phyloP scores from a whole-genome alignment of 2,888 invertebrate species.

The Sabatieria punctata region DNA sequence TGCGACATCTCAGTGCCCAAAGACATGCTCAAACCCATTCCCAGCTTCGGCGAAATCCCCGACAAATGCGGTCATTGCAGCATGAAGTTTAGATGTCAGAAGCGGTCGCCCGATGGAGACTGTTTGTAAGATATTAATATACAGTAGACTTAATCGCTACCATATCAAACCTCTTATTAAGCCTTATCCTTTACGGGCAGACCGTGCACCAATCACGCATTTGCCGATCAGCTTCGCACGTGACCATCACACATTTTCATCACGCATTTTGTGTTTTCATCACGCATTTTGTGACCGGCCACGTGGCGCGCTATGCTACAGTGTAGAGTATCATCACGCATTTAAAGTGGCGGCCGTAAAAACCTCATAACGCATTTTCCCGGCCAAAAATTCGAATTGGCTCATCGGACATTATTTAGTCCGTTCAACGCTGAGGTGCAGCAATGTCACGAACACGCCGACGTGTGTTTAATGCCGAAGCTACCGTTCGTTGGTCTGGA shows the following conservation, averaged over 20 bases:
- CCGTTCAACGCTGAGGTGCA: constrained; percentile 1
- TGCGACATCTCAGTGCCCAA: not conserved
- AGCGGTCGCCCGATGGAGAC: not conserved
- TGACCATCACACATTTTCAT: too few relatives aligned
- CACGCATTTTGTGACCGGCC: too few relatives aligned
- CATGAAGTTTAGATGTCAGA: constrained; percentile 7
- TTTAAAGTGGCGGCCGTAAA: too few relatives aligned
- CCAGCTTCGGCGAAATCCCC: constrained; percentile 1
- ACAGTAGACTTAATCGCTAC: not conserved
- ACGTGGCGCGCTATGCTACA: too few relatives aligned
- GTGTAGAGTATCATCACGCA: too few relatives aligned
- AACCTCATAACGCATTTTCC: not conserved
- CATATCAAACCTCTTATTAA: not conserved
- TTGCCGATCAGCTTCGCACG: too few relatives aligned
- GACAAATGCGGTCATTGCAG: constrained; percentile 8
- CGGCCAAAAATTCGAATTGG: too few relatives aligned
- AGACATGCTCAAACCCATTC: not conserved
- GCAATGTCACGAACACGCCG: constrained; percentile 5
- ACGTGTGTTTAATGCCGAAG: constrained; percentile 6
- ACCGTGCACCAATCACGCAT: not conserved
- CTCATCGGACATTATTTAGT: too few relatives aligned
- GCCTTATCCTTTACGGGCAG: too few relatives aligned
- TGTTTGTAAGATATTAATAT: constrained; percentile 1
- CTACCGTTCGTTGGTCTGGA: not conserved
- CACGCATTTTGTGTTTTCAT: too few relatives aligned